Evolutionary conservation across 92 coral and sea anemone species (phyloP).

Genomic region (Pocillopora grandis): DNA sequence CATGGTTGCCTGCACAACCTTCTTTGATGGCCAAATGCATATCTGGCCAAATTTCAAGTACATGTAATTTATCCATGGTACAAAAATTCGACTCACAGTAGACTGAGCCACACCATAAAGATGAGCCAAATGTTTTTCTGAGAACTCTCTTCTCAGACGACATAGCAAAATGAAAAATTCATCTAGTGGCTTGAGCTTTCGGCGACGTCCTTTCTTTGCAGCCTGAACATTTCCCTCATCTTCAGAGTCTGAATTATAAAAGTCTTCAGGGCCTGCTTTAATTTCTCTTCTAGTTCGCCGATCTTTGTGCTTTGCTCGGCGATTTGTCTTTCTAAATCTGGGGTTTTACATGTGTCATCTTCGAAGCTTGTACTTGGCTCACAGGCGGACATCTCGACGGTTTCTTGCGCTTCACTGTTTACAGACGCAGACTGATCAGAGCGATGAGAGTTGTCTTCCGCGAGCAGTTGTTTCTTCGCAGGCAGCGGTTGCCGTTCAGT

Average conservation of each 20-base stretch:
- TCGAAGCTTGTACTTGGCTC: too few species aligned
- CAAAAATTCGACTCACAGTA: constrained; percentile 46
- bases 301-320: too few species aligned
- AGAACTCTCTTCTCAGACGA: constrained; percentile 51
- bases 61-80: constrained; percentile 59
- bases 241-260: constrained; percentile 37
- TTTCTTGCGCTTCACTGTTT: too few species aligned
- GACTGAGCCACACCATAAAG: constrained; percentile 62
- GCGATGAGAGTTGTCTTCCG: too few species aligned
- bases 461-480: too few species aligned
- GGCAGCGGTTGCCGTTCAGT: too few species aligned
- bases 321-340: too few species aligned
- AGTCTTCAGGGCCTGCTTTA: constrained; percentile 29
- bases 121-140: constrained; percentile 51
- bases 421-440: too few species aligned
- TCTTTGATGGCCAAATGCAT: constrained; percentile 60
- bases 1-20: constrained; percentile 48
- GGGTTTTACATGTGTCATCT: too few species aligned
- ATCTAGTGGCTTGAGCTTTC: constrained; percentile 27
- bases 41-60: constrained; percentile 43
- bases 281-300: neutral
- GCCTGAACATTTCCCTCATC: neutral
- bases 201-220: constrained; percentile 44
- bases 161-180: constrained; percentile 52
- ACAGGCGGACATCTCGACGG: too few species aligned